phyloP scores from a whole-genome alignment of 2,888 invertebrate species.

The Listrodromus nycthemerus region DNA sequence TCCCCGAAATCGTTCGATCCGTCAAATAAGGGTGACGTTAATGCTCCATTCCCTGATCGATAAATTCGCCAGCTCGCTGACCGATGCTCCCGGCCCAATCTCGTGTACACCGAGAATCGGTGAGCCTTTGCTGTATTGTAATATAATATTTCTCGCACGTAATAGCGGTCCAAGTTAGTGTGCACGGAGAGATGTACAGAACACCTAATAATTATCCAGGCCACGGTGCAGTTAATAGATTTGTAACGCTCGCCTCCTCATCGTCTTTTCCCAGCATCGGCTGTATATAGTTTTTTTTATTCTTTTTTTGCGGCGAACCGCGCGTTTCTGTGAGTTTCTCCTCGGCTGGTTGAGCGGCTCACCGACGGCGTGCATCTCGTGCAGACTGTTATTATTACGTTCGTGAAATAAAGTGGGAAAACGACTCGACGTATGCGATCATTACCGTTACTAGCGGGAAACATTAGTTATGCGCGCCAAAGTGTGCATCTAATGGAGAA shows the following conservation, averaged over 20 bases:
- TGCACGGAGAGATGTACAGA: constrained; percentile 45
- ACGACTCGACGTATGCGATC: constrained; percentile 31
- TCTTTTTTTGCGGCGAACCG: constrained; percentile 28
- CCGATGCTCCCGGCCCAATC: constrained; percentile 2
- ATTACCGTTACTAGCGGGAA: constrained; percentile 60
- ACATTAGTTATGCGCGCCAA: constrained; percentile 62
- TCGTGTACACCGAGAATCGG: constrained; percentile 28
- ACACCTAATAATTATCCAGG: constrained; percentile 61
- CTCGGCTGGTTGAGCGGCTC: constrained; percentile 38
- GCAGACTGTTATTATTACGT: constrained; percentile 61
- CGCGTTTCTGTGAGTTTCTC: constrained; percentile 56
- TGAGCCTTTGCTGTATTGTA: constrained; percentile 18
- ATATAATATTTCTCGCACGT: constrained; percentile 64
- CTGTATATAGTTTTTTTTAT: constrained; percentile 5
- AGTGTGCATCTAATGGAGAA: constrained; percentile 76
- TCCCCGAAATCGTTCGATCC: constrained; percentile 64
- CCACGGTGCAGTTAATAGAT: constrained; percentile 60
- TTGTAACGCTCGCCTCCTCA: constrained; percentile 57
- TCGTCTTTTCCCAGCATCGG: constrained; percentile 31
- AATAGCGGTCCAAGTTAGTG: constrained; percentile 56
- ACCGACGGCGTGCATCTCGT: constrained; percentile 39
- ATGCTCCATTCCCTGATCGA: constrained; percentile 49
- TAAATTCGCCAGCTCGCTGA: constrained; percentile 49
- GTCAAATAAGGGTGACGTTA: constrained; percentile 66
- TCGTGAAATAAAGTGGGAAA: constrained; percentile 51